Conservation (phyloP, 2,113 vertebrate species). For the Rhizomys pruinosus region DNA sequence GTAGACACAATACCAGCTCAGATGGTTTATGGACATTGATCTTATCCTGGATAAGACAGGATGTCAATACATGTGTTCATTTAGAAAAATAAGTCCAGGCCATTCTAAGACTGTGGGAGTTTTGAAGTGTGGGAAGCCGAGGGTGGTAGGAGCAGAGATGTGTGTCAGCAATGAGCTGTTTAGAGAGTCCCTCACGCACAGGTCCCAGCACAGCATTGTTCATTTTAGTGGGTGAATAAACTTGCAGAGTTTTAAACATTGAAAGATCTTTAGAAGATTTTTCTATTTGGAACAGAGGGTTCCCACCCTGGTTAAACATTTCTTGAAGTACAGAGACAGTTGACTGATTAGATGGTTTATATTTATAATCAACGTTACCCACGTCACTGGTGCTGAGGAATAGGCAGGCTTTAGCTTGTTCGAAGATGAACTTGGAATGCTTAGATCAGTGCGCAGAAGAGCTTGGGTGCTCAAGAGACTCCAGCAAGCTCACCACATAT, state of each 20-base stretch:
- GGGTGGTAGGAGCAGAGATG: background rate
- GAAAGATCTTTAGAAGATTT: background rate
- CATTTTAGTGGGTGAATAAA: background rate
- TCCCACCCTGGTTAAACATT: background rate
- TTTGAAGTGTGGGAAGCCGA: background rate
- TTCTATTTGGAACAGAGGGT: background rate
- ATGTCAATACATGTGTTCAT: background rate
- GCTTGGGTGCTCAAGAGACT: fast-evolving
- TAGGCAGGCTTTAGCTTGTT: background rate
- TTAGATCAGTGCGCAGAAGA: background rate
- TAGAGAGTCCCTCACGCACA: background rate
- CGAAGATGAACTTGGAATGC: background rate
- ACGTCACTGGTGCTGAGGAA: background rate
- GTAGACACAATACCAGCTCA: background rate
- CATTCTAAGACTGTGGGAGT: background rate
- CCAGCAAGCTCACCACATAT: background rate
- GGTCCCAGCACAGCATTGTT: fast-evolving
- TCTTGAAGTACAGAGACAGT: background rate
- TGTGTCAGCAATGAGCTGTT: too few relatives aligned
- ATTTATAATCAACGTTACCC: background rate
- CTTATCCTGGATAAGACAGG: background rate
- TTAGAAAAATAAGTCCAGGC: background rate
- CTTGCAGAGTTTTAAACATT: background rate
- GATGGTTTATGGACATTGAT: background rate
- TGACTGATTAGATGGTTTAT: background rate